Conservation (phyloP, 1,140 invertebrate species). For the Hydropsyche tenuis region DNA sequence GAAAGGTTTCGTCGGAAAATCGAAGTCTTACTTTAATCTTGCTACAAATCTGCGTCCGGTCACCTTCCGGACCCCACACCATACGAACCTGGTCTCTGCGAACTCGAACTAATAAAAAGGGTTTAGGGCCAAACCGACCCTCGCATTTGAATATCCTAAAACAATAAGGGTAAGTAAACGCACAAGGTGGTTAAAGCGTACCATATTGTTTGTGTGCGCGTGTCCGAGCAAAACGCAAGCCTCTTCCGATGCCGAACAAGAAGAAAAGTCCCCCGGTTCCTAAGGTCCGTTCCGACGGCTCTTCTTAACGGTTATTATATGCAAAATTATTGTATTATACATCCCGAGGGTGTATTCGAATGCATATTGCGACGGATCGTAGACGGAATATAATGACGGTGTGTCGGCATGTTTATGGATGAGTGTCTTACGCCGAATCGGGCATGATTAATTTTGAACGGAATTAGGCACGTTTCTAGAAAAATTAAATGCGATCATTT, state of each 20-base stretch:
- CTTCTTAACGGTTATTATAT: constrained; percentile 34
- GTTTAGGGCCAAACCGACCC: constrained; percentile 42
- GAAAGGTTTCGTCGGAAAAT: constrained; percentile 57
- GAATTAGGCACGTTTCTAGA: no score
- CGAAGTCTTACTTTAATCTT: constrained; percentile 67
- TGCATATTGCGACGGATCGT: no score
- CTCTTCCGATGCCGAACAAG: constrained; percentile 36
- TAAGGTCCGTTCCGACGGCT: constrained; percentile 25
- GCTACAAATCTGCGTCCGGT: constrained; percentile 64
- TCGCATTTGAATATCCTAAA: constrained; percentile 61
- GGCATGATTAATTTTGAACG: no score
- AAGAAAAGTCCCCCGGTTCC: constrained; percentile 44
- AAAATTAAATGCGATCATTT: constrained; percentile 7
- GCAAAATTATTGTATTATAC: no score
- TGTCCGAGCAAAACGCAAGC: constrained; percentile 54
- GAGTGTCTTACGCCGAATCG: no score
- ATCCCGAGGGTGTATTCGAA: no score
- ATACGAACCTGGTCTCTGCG: constrained; percentile 3
- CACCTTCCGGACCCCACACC: constrained; percentile 49
- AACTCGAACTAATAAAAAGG: constrained; percentile 48
- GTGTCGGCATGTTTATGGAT: no score
- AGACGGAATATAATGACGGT: no score
- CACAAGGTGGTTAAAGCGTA: constrained; percentile 36
- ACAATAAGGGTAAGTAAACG: constrained; percentile 53
- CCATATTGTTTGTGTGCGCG: constrained; percentile 41